Evolutionary conservation across 2,113 vertebrate genomes (phyloP), one percentile per base, ranked within the genome.

Genomic region (Malurus melanocephalus): DNA sequence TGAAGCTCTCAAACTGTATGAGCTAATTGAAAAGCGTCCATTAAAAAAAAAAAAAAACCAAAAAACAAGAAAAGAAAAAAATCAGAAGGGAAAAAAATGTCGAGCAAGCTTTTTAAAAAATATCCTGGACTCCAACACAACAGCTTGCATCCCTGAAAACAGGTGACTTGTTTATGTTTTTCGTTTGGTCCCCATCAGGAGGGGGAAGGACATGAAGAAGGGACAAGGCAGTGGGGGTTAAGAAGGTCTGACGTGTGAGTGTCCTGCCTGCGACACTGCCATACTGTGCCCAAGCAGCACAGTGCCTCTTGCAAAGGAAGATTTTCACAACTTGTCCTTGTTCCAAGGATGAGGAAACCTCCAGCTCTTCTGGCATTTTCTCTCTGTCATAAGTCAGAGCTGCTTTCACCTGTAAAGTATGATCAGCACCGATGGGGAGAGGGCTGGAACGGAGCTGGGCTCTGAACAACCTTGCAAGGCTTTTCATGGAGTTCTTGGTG

Each of bases 281-380:
- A 94, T 95, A 32, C 88, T 88, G 85, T 66, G 80, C 69, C n/a
- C 13, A 69, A 92, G 91, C 92, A 90, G 84, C 72, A 65, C 77
- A n/a, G 64, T 62, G 74, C 38, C 73, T 93, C 90, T 69, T 67
- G 86, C 86, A 95, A 88, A 93, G 79, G 88, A 87, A 92, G 90
- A 75, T 80, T 94, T 94, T 81, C 93, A 85, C 92, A 93, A 90
- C 87, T 93, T 94, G 94, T 94, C 84, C 90, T 95, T 91, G 74
- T 88, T 96, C 93, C 94, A 93, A 90, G 69, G 84, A 81, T 92
- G 93, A 95, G 85, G 93, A 93, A 93, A 91, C 66, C 85, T 92
- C 77, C 79, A 64, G 61, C 72, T 94, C 90, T 96, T 93, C 91
- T 95, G 86, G 93, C 89, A 85, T 87, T 93, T 93, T 94, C 87